phyloP scores from a whole-genome alignment of 2,797 vertebrate species.

The Fistularia tabacaria region DNA sequence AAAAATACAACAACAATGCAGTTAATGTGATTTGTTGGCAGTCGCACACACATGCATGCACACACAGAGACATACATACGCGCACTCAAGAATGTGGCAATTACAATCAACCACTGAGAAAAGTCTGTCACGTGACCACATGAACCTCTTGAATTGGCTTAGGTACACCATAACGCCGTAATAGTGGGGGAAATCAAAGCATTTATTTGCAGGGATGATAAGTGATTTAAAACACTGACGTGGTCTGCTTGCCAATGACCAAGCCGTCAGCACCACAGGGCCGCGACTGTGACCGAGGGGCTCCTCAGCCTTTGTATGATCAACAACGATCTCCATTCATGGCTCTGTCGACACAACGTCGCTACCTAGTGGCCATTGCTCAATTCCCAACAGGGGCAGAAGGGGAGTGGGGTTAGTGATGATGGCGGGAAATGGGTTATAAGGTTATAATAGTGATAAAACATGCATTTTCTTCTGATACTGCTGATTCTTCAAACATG shows the following conservation, averaged over 20 bases:
- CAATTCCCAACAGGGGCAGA: neutral
- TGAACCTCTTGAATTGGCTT: too few species aligned
- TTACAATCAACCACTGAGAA: constrained; percentile 2
- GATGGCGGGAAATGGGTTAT: neutral
- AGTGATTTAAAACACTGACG: constrained; percentile 61
- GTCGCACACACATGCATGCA: constrained; percentile 8
- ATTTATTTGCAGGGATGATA: constrained; percentile 51
- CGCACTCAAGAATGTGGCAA: neutral
- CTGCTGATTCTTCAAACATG: too few species aligned
- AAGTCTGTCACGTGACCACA: too few species aligned
- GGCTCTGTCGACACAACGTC: constrained; percentile 58
- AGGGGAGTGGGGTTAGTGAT: neutral
- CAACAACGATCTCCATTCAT: constrained; percentile 74
- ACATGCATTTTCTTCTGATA: too few species aligned
- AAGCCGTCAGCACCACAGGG: constrained; percentile 59
- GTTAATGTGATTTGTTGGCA: neutral
- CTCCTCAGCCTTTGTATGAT: constrained; percentile 50
- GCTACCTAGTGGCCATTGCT: constrained; percentile 48
- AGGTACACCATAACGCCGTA: too few species aligned
- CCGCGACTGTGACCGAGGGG: constrained; percentile 41
- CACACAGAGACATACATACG: constrained; percentile 2
- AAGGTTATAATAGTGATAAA: neutral
- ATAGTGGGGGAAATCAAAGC: neutral
- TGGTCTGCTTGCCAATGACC: constrained; percentile 69
- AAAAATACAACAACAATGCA: neutral